These are phyloP conservation scores for Leptinotarsa defecta DNA, from an alignment of 1,140 invertebrate species.

Conservation along the genomic window DNA sequence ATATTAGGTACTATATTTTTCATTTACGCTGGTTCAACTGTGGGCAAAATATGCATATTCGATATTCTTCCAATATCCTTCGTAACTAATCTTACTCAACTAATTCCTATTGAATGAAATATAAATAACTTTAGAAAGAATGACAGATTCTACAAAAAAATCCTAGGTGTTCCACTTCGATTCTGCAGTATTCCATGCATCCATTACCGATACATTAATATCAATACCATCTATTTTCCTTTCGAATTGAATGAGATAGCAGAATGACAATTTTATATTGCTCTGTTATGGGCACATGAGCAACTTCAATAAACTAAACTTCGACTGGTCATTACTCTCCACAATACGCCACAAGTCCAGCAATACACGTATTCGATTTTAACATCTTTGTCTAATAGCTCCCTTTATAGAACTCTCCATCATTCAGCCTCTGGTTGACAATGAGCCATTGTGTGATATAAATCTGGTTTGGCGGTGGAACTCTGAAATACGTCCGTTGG, in stretches of 20 bases:
- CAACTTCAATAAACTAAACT: constrained; percentile 13
- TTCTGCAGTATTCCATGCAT: background rate
- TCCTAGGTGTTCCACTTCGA: background rate
- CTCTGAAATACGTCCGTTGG: constrained; percentile 11
- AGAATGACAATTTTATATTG: constrained; percentile 9
- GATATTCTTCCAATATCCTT: no score
- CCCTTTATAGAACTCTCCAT: constrained; percentile 12
- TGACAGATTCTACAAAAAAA: background rate
- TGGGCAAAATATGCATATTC: no score
- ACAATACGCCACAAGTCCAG: constrained; percentile 17
- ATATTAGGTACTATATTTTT: no score
- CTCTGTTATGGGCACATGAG: constrained; percentile 2
- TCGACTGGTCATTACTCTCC: constrained; percentile 8
- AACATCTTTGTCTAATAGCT: constrained; percentile 27
- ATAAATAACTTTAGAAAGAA: no score
- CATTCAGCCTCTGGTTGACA: constrained; percentile 18
- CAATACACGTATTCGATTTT: constrained; percentile 17
- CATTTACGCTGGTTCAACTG: no score
- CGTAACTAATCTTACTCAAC: no score
- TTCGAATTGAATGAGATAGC: constrained; percentile 8
- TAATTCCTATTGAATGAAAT: no score
- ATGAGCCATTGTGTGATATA: constrained; percentile 23
- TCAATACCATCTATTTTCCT: background rate
- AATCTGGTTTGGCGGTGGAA: constrained; percentile 22
- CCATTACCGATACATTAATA: background rate